Conservation (phyloP, 2,113 vertebrate genomes). For the Ceyx melanurus region DNA sequence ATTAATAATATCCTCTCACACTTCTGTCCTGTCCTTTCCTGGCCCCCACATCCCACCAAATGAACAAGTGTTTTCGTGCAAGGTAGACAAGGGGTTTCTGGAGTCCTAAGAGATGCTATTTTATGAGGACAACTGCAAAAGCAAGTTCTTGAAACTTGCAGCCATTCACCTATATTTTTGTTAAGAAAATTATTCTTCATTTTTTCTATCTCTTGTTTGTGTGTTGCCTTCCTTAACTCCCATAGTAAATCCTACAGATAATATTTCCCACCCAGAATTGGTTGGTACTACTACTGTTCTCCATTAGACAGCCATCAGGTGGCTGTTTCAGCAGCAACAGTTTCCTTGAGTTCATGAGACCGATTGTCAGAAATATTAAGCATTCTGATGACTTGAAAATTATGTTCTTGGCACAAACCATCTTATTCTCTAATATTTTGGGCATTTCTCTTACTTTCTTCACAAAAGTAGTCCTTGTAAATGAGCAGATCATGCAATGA, state of each 20-base stretch:
- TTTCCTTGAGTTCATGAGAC: neutral
- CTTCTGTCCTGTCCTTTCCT: neutral
- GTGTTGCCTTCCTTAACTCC: neutral
- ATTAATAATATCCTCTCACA: neutral
- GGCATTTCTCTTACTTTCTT: neutral
- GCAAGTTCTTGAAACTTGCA: neutral
- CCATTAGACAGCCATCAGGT: neutral
- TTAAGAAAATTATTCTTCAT: neutral
- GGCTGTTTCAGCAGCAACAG: neutral
- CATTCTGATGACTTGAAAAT: neutral
- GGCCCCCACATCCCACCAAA: neutral
- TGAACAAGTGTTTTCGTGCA: neutral
- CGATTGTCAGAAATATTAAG: neutral
- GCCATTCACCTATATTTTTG: neutral
- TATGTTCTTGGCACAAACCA: neutral
- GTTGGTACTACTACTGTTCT: neutral
- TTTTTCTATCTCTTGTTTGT: neutral
- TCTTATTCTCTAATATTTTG: neutral
- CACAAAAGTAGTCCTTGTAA: neutral
- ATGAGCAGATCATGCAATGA: neutral
- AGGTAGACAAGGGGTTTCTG: neutral
- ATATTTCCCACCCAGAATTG: neutral
- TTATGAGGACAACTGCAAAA: neutral
- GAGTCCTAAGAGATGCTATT: neutral
- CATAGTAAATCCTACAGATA: neutral